These are phyloP conservation scores for Danio tinwini DNA, from an alignment of 2,797 vertebrate genomes.

Conservation along the genomic window DNA sequence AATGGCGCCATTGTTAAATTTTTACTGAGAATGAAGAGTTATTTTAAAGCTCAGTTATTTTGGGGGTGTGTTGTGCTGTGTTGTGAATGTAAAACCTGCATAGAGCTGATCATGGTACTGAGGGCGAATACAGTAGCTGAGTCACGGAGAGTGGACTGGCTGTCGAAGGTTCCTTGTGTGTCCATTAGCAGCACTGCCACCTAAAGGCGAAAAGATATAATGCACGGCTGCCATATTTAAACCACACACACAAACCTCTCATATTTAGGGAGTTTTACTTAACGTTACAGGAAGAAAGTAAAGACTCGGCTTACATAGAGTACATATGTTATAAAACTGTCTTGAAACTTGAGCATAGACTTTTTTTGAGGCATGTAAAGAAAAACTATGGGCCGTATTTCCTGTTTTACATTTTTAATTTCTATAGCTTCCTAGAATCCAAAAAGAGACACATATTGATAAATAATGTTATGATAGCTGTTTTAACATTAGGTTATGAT, in stretches of 20 bases:
- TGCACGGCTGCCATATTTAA: background rate
- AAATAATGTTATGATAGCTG: too few species aligned
- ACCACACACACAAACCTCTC: background rate
- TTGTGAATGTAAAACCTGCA: conserved; percentile 85
- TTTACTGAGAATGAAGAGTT: background rate
- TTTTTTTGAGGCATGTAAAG: too few species aligned
- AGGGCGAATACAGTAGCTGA: conserved; percentile 97
- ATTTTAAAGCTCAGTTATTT: background rate
- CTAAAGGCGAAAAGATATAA: conserved; percentile 68
- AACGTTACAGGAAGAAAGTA: background rate
- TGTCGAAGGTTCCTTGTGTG: conserved; percentile 98
- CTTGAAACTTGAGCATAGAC: background rate
- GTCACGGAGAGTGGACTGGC: conserved; percentile 96
- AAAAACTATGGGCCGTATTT: too few species aligned
- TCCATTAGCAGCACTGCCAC: conserved; percentile 97
- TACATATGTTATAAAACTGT: background rate
- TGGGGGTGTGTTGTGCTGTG: background rate
- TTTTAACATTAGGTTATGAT: too few species aligned
- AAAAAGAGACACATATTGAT: too few species aligned
- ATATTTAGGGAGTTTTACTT: background rate
- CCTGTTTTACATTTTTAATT: too few species aligned
- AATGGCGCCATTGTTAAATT: background rate
- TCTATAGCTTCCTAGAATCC: too few species aligned
- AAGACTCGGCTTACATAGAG: background rate
- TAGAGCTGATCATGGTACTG: conserved; percentile 99